Percentiles rank a stretch among this genome's conserved stretches.
phyloP scores from a whole-genome alignment of 2,113 vertebrate genomes.

The Neotoma lepida region DNA sequence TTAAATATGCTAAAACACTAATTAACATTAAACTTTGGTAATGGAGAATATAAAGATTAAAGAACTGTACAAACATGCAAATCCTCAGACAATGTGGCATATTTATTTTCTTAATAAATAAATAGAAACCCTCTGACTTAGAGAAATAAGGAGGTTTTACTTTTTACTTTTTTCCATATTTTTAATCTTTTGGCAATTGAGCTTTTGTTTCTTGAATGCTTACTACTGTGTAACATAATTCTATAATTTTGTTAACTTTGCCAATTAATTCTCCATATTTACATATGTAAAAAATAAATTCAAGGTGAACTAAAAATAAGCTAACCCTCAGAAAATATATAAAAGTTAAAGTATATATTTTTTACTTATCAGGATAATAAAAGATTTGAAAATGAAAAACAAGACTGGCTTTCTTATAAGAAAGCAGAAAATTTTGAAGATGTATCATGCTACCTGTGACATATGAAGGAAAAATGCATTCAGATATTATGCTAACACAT shows the following conservation, averaged over 20 bases:
- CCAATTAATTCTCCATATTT: neutral
- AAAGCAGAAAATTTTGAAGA: slow-evolving; percentile 19
- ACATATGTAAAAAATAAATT: slow-evolving; percentile 19
- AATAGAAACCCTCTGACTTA: neutral
- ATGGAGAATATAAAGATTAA: neutral
- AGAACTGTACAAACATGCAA: neutral
- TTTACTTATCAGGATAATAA: neutral
- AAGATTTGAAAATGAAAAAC: neutral
- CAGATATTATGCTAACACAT: neutral
- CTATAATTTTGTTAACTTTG: neutral
- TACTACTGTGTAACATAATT: slow-evolving; percentile 10
- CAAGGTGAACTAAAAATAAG: neutral
- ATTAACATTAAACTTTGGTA: neutral
- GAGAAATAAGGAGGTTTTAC: neutral
- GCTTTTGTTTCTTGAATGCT: slow-evolving; percentile 13
- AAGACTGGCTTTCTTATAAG: neutral
- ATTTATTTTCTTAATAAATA: slow-evolving; percentile 4
- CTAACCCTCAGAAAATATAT: neutral
- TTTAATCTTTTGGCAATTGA: neutral
- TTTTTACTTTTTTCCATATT: neutral
- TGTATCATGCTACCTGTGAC: neutral
- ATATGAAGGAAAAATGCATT: neutral
- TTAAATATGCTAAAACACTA: neutral
- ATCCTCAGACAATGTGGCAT: neutral
- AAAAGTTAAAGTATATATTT: neutral